These are phyloP conservation scores for Amphiprion ocellaris DNA, from an alignment of 2,113 vertebrate species.

Conservation along the genomic window DNA sequence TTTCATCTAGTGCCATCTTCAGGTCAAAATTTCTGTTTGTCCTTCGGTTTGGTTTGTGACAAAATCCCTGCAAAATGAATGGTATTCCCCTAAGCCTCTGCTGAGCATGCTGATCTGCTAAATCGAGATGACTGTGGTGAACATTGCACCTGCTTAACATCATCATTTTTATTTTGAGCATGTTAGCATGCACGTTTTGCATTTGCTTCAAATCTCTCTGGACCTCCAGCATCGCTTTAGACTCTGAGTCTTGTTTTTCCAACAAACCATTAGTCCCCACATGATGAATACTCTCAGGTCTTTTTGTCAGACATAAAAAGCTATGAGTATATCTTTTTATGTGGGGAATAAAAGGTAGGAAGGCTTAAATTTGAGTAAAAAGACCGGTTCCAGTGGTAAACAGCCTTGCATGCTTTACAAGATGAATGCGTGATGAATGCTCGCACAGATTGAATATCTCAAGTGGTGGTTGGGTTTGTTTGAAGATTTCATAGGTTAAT, in stretches of 20 bases:
- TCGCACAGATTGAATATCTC: conserved; percentile 35
- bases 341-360: neutral
- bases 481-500: conserved; percentile 54
- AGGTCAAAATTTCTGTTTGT: neutral
- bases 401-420: neutral
- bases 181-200: neutral
- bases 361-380: neutral
- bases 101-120: neutral
- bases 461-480: conserved; percentile 26
- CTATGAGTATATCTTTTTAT: neutral
- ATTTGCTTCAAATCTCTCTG: neutral
- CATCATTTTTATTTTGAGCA: neutral
- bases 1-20: neutral
- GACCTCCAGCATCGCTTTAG: neutral
- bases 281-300: neutral
- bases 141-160: neutral
- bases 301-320: conserved; percentile 14
- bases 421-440: conserved; percentile 28
- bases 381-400: neutral
- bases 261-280: neutral
- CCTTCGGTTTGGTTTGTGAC: no score
- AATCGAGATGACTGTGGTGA: neutral
- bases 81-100: neutral
- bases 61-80: neutral
- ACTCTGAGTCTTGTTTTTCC: neutral